Base-by-base conservation (phyloP, 1,140 invertebrate genomes). In the Orius laevigatus region DNA sequence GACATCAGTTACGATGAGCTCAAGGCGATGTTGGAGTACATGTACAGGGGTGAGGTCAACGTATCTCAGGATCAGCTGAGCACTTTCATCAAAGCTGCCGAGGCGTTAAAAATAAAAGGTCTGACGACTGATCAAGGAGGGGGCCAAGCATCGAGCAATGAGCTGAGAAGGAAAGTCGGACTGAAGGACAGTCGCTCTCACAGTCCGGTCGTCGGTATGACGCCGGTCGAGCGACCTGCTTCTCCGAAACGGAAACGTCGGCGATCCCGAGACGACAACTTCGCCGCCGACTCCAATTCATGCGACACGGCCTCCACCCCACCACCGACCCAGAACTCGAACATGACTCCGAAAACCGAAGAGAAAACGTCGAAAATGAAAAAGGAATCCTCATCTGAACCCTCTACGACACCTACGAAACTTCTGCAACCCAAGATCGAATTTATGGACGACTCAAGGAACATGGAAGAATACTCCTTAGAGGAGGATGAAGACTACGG, bases 11-110 rank as follows among this genome's bases (percentile, higher is more conserved):
- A 84, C 67, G 78, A 84, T 66, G 84, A 91, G 68, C 65, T 92
- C 50, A 80, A 85, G 69, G 85, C 85, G 51, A 86, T 92, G 77
- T 83, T 91, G 75, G 84, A 89, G 63, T 91, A 91, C 58, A 92
- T 92, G 86, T 93, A 92, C 67, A 75, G 83, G 58, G 89, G 89
- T 39, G 87, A 92, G 71, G 87, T 92, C n/a, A 90, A 90, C 67
- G 87, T 93, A 62, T 83, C 81, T 53, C 86, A 91, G 66, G 85
- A 90, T 67, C 85, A 91, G 66, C 69, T 93, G 59, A 79, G 81
- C 46, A 81, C 86, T n/a, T 69, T 93, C 56, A 66, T 93, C 32
- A 89, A 89, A 63, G 85, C 87, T 35, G 89, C 88, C 3, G 85
- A 92, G 66, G 84, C 83, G 38, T 66, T 92, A 58, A 84, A 91